Evolutionary conservation across 2,888 invertebrate species (phyloP), one percentile per base, ranked within the genome.

Genomic region (Plebejus argus): DNA sequence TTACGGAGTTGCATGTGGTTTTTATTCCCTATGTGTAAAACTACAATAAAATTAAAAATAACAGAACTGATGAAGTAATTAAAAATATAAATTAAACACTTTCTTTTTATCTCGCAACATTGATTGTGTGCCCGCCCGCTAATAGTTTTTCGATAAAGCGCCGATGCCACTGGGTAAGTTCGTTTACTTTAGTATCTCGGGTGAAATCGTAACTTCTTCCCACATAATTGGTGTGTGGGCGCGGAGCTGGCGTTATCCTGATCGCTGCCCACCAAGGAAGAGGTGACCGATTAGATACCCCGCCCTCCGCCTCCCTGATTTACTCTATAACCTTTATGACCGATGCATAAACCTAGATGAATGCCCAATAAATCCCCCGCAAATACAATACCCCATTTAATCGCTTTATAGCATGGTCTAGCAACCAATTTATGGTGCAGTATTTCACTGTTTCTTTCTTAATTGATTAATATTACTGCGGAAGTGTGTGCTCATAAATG

Each of bases 191-290:
- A 87, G 84, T 92, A 92, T 93, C 92, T 86, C 83, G 85, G 86
- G 85, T 82, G 86, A 88, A 87, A 93, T 92, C 93, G 91, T 89
- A 90, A 91, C 90, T 90, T 93, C 93, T 93, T 92, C 92, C 92
- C 91, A 92, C 92, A 92, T 93, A 93, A 94, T 93, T 92, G 93
- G 93, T 91, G 89, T 90, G 92, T 92, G 91, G 93, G 93, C 87
- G 91, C 91, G 89, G 89, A 87, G 87, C 86, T 88, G 89, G 83
- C 86, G 89, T 89, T 91, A 91, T 92, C 91, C 91, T 88, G 90
- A 91, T 91, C 89, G 88, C 89, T 92, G 91, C 92, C 93, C 91
- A 92, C 92, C 91, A 88, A 87, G 90, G 91, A 88, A 89, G 91
- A 88, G 84, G 86, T 87, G 89, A 89, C 90, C 89, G 93, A 92